Evolutionary conservation across 2,113 vertebrate species (phyloP).

Genomic region (Ammospiza nelsoni): DNA sequence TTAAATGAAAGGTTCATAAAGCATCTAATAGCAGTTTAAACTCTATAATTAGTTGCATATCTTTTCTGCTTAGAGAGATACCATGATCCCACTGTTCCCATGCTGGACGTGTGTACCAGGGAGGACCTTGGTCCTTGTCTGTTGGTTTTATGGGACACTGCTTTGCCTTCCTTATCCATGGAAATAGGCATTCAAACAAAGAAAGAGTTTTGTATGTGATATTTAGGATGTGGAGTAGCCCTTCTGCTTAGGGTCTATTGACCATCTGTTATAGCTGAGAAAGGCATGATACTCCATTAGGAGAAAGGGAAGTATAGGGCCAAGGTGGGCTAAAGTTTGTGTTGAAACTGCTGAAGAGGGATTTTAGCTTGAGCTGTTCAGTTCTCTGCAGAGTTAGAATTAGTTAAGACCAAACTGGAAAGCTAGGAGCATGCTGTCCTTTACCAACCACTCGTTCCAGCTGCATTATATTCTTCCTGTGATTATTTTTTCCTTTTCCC

Average conservation of each 20-base stretch:
- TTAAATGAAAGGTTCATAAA: not conserved
- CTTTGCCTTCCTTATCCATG: not conserved
- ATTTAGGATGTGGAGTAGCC: not conserved
- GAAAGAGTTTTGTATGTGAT: not conserved
- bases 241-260: not conserved
- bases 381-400: not conserved
- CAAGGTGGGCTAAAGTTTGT: not conserved
- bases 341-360: not conserved
- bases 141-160: not conserved
- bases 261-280: not conserved
- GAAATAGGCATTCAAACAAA: not conserved
- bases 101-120: accelerated
- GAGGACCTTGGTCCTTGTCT: not conserved
- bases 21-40: not conserved
- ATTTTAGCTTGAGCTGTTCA: accelerated
- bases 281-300: not conserved
- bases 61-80: not conserved
- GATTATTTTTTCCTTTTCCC: not conserved
- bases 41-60: accelerated
- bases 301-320: not conserved
- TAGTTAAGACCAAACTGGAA: not conserved
- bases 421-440: not conserved
- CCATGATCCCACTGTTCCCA: accelerated
- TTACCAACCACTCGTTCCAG: not conserved
- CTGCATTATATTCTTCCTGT: not conserved